Conservation (phyloP, 2,888 invertebrate species). For the Parnassius apollo region DNA sequence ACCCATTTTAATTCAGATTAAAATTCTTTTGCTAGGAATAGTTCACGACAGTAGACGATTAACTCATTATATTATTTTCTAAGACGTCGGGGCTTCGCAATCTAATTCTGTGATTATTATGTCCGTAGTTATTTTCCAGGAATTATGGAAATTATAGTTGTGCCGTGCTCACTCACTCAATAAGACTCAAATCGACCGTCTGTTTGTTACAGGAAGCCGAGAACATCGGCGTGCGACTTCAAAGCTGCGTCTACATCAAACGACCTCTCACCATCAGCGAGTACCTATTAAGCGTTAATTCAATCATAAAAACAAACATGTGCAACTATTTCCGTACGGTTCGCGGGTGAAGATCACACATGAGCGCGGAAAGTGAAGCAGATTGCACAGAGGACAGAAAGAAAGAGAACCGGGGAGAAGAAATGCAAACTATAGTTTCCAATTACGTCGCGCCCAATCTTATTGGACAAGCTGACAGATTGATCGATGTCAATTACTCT, state of each 20-base stretch:
- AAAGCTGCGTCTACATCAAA: slow-evolving; percentile 64
- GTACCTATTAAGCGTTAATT: slow-evolving; percentile 65
- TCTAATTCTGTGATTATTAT: background rate
- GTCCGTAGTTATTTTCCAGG: slow-evolving; percentile 1
- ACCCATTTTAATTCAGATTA: too few relatives aligned
- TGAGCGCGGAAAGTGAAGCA: slow-evolving; percentile 53
- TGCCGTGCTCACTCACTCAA: slow-evolving; percentile 50
- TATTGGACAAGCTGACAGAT: slow-evolving; percentile 49
- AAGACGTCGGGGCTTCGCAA: background rate
- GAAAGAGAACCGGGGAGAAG: slow-evolving; percentile 42
- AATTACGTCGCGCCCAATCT: slow-evolving; percentile 53
- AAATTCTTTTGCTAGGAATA: too few relatives aligned
- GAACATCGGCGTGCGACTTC: slow-evolving; percentile 53
- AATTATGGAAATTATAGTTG: slow-evolving; percentile 32
- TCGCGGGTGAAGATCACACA: slow-evolving; percentile 58
- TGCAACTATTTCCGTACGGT: slow-evolving; percentile 58
- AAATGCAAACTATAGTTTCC: slow-evolving; percentile 71
- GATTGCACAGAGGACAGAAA: slow-evolving; percentile 34
- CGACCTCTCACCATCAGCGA: slow-evolving; percentile 50
- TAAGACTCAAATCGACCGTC: slow-evolving; percentile 52
- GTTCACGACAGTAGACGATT: too few relatives aligned
- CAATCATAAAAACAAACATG: slow-evolving; percentile 78
- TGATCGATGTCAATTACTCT: slow-evolving; percentile 42
- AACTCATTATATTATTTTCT: background rate
- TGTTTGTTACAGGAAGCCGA: slow-evolving; percentile 70